Conservation (phyloP, 2,113 vertebrate species). For the Cynocephalus volans region DNA sequence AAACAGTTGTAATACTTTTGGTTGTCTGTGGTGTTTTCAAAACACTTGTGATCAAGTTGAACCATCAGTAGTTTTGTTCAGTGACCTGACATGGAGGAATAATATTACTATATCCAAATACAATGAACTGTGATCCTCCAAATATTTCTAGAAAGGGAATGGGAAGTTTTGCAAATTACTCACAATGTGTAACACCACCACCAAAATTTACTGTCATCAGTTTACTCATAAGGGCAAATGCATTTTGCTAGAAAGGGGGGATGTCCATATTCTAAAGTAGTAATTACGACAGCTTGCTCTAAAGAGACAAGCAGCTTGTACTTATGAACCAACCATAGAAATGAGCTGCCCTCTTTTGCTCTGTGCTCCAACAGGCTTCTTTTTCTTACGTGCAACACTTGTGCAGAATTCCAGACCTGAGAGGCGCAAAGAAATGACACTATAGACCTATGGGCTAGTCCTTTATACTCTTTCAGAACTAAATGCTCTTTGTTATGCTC, state of each 20-base stretch:
- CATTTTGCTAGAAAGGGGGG: background rate
- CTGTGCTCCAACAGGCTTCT: background rate
- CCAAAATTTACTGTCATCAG: background rate
- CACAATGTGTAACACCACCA: background rate
- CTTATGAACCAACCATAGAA: background rate
- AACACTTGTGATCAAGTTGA: slow-evolving; percentile 3
- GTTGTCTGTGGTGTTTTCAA: background rate
- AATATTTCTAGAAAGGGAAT: background rate
- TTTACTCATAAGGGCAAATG: background rate
- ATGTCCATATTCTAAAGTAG: background rate
- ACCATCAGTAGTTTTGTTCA: background rate
- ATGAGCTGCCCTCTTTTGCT: background rate
- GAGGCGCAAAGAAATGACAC: too few relatives aligned
- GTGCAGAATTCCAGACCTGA: too few relatives aligned
- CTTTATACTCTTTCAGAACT: slow-evolving; percentile 13
- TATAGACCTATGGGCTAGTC: background rate
- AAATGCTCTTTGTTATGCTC: slow-evolving; percentile 18
- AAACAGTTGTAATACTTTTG: slow-evolving; percentile 39
- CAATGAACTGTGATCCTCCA: background rate
- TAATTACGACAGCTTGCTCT: background rate
- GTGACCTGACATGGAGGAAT: background rate
- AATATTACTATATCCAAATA: slow-evolving; percentile 1
- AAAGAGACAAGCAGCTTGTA: background rate
- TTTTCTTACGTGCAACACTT: background rate
- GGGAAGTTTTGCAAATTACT: slow-evolving; percentile 3